These are phyloP conservation scores for Heterotilapia buettikoferi DNA, from an alignment of 2,113 vertebrate genomes.

Conservation along the genomic window DNA sequence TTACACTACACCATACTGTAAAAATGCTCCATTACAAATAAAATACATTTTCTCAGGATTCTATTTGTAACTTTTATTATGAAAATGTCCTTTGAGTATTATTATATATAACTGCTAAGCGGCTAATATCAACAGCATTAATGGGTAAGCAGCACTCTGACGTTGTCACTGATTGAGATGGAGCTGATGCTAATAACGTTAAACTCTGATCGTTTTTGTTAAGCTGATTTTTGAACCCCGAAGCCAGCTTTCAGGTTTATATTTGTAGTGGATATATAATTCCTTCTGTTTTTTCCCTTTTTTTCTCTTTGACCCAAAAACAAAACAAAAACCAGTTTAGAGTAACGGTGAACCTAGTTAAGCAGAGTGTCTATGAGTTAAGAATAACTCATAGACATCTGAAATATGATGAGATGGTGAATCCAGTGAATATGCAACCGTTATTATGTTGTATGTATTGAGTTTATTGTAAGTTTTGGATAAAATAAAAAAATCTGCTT, in stretches of 20 bases:
- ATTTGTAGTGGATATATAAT: background rate
- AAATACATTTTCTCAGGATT: background rate
- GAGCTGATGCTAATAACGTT: background rate
- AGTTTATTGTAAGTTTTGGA: background rate
- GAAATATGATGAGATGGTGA: background rate
- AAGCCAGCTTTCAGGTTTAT: background rate
- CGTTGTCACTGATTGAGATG: background rate
- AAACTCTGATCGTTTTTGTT: background rate
- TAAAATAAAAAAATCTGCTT: background rate
- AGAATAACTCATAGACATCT: background rate
- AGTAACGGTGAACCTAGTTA: too few species aligned
- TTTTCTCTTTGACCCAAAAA: background rate
- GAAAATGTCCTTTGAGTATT: background rate
- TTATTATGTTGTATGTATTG: background rate
- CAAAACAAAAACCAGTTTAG: too few species aligned
- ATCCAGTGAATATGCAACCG: background rate
- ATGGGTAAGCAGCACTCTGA: background rate
- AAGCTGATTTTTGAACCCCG: background rate
- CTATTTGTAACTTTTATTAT: background rate
- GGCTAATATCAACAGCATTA: background rate
- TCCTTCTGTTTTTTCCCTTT: background rate
- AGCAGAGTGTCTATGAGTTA: too few species aligned
- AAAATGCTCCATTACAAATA: background rate
- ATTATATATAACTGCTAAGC: background rate
- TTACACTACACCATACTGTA: background rate